Evolutionary conservation across 2,797 vertebrate genomes (phyloP).

Genomic region (Lutra lutra): DNA sequence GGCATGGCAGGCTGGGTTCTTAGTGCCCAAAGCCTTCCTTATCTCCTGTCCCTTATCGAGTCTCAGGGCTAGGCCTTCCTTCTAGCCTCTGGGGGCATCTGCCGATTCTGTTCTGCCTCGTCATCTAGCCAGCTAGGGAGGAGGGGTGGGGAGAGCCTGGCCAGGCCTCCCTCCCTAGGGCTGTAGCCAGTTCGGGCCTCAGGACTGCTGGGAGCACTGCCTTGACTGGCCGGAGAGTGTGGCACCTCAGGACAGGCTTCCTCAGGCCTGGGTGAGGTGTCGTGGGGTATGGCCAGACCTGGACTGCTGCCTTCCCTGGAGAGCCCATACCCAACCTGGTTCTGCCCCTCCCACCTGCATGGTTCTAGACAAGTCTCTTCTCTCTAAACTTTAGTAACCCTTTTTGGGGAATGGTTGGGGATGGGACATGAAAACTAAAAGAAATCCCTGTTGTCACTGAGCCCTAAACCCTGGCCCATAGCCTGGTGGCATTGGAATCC

Average conservation of each 20-base stretch:
- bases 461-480: background rate
- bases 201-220: slow-evolving; percentile 33
- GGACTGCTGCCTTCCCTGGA: background rate
- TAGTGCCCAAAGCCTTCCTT: slow-evolving; percentile 52
- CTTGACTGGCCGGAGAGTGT: background rate
- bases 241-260: background rate
- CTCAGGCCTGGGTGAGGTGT: background rate
- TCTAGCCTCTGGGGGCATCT: slow-evolving; percentile 80
- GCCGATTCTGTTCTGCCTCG: slow-evolving; percentile 80
- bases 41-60: slow-evolving; percentile 70
- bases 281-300: background rate
- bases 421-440: background rate
- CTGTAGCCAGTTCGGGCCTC: slow-evolving; percentile 45
- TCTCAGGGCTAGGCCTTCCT: slow-evolving; percentile 75
- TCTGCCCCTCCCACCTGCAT: background rate
- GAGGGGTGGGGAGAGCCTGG: slow-evolving; percentile 57
- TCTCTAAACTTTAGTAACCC: background rate
- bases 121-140: slow-evolving; percentile 75
- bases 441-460: background rate
- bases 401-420: background rate
- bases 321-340: background rate
- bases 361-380: background rate
- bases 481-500: background rate
- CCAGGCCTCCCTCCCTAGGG: slow-evolving; percentile 43
- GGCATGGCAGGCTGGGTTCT: slow-evolving; percentile 44